Evolutionary conservation across 35 echinoderm and acorn worm genomes (phyloP).

Genomic region (Lytechinus variegatus): DNA sequence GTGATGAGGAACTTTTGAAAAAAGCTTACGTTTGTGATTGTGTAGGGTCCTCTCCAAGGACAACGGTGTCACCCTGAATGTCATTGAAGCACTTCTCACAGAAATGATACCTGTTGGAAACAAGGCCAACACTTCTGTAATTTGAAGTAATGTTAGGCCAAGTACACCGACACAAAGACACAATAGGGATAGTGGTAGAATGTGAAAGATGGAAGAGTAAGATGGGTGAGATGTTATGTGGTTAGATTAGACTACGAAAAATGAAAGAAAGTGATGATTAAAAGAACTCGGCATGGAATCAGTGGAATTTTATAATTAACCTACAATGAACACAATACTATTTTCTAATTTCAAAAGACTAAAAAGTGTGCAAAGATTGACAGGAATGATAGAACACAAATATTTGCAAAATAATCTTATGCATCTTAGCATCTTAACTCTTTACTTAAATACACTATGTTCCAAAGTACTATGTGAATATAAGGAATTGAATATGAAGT

Average conservation of each 20-base stretch:
- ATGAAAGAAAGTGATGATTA: background rate
- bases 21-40: conserved; percentile 88
- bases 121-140: conserved; percentile 65
- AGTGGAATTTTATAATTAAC: background rate
- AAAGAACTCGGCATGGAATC: background rate
- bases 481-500: too few species aligned
- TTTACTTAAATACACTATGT: too few species aligned
- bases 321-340: background rate
- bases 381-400: too few species aligned
- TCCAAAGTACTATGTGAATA: too few species aligned
- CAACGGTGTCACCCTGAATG: conserved; percentile 84
- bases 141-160: conserved; percentile 12
- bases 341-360: background rate
- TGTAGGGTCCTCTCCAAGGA: conserved; percentile 90
- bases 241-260: background rate
- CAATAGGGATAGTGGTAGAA: conserved; percentile 46
- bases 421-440: too few species aligned
- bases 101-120: conserved; percentile 92
- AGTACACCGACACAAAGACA: conserved; percentile 55
- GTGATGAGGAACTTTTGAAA: background rate
- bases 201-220: conserved; percentile 33
- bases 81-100: conserved; percentile 99
- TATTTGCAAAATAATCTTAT: too few species aligned
- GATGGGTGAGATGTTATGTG: background rate
- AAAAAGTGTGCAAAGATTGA: too few species aligned